These are phyloP conservation scores for Trigoniulus corallinus DNA, from an alignment of 1,140 invertebrate genomes.

Conservation along the genomic window DNA sequence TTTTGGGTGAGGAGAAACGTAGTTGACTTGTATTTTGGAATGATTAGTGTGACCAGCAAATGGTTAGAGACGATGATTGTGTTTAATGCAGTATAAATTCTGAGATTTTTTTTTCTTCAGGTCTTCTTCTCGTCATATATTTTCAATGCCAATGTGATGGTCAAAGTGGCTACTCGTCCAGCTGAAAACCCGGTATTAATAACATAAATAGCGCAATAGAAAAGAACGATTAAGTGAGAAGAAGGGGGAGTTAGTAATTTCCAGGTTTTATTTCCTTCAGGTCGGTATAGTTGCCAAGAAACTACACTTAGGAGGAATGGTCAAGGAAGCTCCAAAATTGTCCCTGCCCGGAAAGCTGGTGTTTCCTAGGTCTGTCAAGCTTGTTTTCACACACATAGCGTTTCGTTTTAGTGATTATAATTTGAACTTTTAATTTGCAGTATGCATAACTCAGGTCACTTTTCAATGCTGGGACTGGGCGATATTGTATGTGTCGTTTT, in stretches of 20 bases:
- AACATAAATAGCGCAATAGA: not conserved
- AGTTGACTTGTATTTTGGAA: not conserved
- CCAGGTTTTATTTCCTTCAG: slow-evolving; percentile 14
- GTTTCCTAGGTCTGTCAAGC: slow-evolving; percentile 46
- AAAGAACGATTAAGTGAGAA: not conserved
- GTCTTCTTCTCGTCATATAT: slow-evolving; percentile 96
- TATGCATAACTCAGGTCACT: slow-evolving; percentile 85
- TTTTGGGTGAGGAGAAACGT: slow-evolving; percentile 56
- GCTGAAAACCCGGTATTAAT: slow-evolving; percentile 78
- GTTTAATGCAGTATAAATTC: not conserved
- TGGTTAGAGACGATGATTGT: not conserved
- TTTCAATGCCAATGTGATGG: slow-evolving; percentile 97
- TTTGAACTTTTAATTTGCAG: slow-evolving; percentile 29
- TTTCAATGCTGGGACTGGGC: slow-evolving; percentile 90
- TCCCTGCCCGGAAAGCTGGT: slow-evolving; percentile 92
- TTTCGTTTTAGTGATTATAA: not conserved
- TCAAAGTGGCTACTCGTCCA: slow-evolving; percentile 77
- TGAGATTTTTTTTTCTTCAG: slow-evolving; percentile 19
- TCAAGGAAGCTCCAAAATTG: slow-evolving; percentile 77
- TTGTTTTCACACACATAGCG: not conserved
- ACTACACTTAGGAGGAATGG: slow-evolving; percentile 69
- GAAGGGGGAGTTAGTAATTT: not conserved
- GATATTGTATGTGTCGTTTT: slow-evolving; percentile 59
- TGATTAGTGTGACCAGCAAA: not conserved
- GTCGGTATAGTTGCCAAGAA: slow-evolving; percentile 73